Evolutionary conservation across 2,797 vertebrate species (phyloP).

Genomic region (Phaenicophaeus curvirostris): DNA sequence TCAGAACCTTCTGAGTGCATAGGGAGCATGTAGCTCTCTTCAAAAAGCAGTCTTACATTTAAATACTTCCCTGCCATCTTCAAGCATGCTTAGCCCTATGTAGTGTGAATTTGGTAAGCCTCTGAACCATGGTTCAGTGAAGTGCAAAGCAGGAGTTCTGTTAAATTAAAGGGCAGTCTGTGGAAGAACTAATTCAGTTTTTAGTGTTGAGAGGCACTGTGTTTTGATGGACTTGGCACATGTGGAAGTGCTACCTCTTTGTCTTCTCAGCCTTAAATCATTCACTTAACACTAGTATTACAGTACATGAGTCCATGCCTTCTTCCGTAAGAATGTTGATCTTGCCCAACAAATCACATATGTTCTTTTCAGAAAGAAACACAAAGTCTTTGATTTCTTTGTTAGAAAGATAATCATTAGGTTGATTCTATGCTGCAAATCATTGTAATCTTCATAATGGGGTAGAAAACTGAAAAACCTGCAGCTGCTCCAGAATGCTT

Average conservation of each 20-base stretch:
- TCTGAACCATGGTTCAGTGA: not conserved
- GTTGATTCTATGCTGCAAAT: too few species aligned
- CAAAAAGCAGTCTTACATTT: not conserved
- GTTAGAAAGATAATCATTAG: not conserved
- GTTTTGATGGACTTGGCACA: not conserved
- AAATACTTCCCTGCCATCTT: not conserved
- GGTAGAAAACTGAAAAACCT: not conserved
- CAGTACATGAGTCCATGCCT: not conserved
- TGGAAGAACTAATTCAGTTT: not conserved
- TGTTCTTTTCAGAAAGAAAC: not conserved
- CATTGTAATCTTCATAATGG: not conserved
- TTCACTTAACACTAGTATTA: not conserved
- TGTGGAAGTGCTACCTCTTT: not conserved
- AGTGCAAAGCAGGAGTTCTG: not conserved
- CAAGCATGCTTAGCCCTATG: not conserved
- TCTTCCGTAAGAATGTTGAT: not conserved
- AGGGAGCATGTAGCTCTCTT: rapidly evolving
- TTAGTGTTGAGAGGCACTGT: not conserved
- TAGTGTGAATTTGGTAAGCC: not conserved
- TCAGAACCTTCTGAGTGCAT: not conserved
- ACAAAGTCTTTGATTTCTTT: not conserved
- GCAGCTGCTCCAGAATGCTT: not conserved
- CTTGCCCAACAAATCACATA: not conserved
- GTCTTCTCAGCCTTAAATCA: not conserved
- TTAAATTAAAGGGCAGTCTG: not conserved